Conservation (phyloP, 2,888 invertebrate species). For the Eubasilissa splendida region DNA sequence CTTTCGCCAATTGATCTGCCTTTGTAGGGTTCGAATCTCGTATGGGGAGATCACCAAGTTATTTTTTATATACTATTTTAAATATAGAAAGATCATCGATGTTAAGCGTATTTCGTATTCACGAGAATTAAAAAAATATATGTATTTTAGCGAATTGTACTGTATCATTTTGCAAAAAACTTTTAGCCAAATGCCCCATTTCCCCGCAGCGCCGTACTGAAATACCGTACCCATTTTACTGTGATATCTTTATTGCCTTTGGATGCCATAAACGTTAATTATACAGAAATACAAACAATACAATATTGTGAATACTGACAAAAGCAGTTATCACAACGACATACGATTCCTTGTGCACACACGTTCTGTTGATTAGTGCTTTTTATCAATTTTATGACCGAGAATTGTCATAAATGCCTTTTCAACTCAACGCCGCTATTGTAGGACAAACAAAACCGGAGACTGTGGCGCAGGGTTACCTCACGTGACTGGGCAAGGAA, state of each 20-base stretch:
- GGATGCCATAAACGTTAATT: constrained; percentile 45
- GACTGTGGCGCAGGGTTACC: neutral
- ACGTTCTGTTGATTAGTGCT: constrained; percentile 34
- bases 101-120: too few relatives aligned
- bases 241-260: constrained; percentile 45
- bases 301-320: constrained; percentile 33
- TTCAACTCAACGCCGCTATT: constrained; percentile 30
- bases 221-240: neutral
- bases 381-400: constrained; percentile 49
- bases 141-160: too few relatives aligned
- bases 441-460: constrained; percentile 33
- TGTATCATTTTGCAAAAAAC: too few relatives aligned
- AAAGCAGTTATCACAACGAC: constrained; percentile 40
- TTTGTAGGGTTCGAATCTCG: too few relatives aligned
- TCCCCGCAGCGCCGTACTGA: too few relatives aligned
- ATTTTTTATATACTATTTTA: too few relatives aligned
- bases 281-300: constrained; percentile 37
- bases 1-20: too few relatives aligned
- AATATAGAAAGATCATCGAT: too few relatives aligned
- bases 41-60: too few relatives aligned
- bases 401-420: constrained; percentile 34
- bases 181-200: too few relatives aligned
- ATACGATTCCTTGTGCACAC: constrained; percentile 33
- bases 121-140: too few relatives aligned
- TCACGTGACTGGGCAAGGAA: too few relatives aligned